phyloP scores from a whole-genome alignment of 2,113 vertebrate species.

The Amia ocellicauda region DNA sequence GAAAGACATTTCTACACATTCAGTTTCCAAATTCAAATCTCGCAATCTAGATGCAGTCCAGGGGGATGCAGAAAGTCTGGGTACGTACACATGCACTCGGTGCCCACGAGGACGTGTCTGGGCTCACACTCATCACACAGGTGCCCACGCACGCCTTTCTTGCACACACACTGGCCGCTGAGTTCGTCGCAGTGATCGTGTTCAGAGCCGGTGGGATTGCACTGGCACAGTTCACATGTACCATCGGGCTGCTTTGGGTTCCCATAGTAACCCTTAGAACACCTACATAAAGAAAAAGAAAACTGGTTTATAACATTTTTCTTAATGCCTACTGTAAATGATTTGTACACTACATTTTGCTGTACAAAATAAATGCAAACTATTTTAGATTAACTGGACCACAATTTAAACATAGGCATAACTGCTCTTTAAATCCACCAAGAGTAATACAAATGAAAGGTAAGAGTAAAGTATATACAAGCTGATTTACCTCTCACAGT shows the following conservation, averaged over 20 bases:
- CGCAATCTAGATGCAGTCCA: no score
- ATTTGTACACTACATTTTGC: no score
- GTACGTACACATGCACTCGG: constrained; percentile 80
- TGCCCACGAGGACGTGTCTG: constrained; percentile 68
- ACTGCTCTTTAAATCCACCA: no score
- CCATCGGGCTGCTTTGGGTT: constrained; percentile 62
- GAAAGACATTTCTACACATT: no score
- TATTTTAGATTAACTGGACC: no score
- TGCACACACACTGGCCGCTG: constrained; percentile 79
- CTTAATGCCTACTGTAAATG: neutral
- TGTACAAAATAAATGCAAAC: no score
- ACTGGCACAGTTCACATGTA: constrained; percentile 68
- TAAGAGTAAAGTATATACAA: neutral
- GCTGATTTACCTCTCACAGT: constrained; percentile 83
- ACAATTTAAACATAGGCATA: no score
- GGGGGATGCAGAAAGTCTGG: neutral
- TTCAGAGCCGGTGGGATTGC: constrained; percentile 69
- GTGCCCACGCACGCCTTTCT: constrained; percentile 70
- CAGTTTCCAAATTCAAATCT: no score
- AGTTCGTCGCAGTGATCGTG: constrained; percentile 59
- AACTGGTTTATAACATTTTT: no score
- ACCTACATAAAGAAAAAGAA: constrained; percentile 59
- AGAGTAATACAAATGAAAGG: neutral
- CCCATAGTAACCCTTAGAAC: constrained; percentile 80
- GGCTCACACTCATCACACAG: constrained; percentile 77